Conservation (phyloP, 2,113 vertebrate genomes). For the Ctenomys sociabilis region DNA sequence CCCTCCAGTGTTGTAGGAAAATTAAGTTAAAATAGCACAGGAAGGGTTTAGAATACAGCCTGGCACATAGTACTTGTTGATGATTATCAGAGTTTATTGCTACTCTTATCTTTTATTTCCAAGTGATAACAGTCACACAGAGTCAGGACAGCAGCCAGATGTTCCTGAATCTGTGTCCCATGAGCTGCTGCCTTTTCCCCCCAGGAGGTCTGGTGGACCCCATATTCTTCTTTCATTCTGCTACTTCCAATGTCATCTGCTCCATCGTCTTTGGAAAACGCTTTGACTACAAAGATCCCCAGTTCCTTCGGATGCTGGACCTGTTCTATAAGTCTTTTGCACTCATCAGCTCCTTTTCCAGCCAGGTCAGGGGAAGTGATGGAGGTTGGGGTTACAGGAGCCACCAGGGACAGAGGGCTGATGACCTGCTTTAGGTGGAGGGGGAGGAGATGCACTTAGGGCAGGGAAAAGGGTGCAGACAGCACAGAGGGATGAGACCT, state of each 20-base stretch:
- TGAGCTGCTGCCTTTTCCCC: neutral
- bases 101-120: too few species aligned
- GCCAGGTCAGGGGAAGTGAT: conserved; percentile 75
- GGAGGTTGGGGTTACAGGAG: neutral
- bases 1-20: neutral
- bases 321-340: conserved; percentile 15
- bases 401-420: fast-evolving
- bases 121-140: neutral
- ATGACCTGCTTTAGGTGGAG: neutral
- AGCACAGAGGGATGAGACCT: neutral
- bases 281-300: conserved; percentile 86
- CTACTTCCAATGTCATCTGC: conserved; percentile 90
- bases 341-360: conserved; percentile 74
- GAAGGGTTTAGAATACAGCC: neutral
- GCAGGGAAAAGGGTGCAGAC: neutral
- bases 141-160: neutral
- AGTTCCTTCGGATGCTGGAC: conserved; percentile 84
- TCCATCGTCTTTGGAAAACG: conserved; percentile 88
- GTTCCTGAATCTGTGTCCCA: neutral
- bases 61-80: neutral
- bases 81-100: neutral
- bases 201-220: conserved; percentile 85
- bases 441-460: too few species aligned
- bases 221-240: conserved; percentile 77
- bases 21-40: neutral